phyloP scores from a whole-genome alignment of 2,797 vertebrate species.

The Todus mexicanus region DNA sequence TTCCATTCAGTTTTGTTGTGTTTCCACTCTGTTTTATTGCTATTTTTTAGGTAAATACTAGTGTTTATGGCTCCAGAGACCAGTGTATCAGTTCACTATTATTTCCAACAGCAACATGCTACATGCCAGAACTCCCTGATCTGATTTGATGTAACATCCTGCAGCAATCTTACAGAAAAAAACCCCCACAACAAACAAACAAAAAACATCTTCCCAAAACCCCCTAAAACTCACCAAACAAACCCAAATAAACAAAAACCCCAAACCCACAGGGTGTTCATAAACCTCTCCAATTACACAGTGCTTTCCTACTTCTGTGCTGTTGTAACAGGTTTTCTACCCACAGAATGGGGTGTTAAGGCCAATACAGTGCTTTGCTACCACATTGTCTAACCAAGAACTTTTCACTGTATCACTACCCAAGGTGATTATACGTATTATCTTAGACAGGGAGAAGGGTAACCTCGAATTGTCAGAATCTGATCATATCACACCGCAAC shows the following conservation, averaged over 20 bases:
- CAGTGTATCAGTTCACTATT: background rate
- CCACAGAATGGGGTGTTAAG: accelerated
- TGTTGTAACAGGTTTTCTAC: background rate
- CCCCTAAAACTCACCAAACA: too few species aligned
- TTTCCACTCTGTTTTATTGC: background rate
- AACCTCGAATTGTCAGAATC: background rate
- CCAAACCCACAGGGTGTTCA: background rate
- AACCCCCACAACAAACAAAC: background rate
- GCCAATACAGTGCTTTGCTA: background rate
- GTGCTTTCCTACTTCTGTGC: background rate
- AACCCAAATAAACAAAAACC: background rate
- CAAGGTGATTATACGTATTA: background rate
- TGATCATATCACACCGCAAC: background rate
- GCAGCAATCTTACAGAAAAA: background rate
- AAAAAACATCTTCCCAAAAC: too few species aligned
- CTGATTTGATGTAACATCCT: background rate
- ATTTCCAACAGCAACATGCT: background rate
- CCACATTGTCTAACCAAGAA: background rate
- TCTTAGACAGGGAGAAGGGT: background rate
- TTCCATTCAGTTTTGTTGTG: background rate
- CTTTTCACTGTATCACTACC: background rate
- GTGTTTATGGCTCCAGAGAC: background rate
- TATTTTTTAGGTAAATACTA: background rate
- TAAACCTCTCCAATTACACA: background rate
- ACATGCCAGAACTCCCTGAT: background rate